phyloP scores from a whole-genome alignment of 2,113 vertebrate species.

The Takifugu bimaculatus region DNA sequence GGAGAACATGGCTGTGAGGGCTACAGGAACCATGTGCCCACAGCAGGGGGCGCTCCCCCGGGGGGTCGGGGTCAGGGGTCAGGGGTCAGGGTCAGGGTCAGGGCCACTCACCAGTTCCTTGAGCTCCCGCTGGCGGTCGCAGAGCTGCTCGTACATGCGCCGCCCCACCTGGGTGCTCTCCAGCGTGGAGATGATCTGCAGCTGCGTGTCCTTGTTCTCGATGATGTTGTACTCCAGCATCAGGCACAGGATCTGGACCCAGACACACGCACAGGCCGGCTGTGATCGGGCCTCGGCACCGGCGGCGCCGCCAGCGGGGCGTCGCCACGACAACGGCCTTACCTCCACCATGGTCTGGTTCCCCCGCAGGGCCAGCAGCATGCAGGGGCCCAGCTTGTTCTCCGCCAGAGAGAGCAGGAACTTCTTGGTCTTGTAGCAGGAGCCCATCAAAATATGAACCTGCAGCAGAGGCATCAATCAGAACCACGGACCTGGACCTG shows the following conservation, averaged over 20 bases:
- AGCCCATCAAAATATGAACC: conserved; percentile 99
- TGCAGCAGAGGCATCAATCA: conserved; percentile 42
- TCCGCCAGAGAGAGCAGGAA: conserved; percentile 97
- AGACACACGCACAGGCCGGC: too few relatives aligned
- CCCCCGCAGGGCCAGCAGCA: conserved; percentile 93
- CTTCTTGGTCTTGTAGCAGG: conserved; percentile 99
- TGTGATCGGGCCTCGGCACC: too few relatives aligned
- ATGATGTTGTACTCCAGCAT: conserved; percentile 99
- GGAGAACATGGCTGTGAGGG: conserved; percentile 14
- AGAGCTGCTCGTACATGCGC: conserved; percentile 98
- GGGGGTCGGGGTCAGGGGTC: too few relatives aligned
- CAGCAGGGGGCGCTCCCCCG: conserved; percentile 53
- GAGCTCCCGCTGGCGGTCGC: conserved; percentile 93
- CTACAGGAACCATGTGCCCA: conserved; percentile 25
- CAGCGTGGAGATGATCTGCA: conserved; percentile 98
- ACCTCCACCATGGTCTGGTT: conserved; percentile 99
- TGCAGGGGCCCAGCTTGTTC: conserved; percentile 97
- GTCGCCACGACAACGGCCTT: not conserved
- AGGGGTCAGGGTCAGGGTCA: too few relatives aligned
- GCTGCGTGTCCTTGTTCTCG: conserved; percentile 97
- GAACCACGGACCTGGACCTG: not conserved
- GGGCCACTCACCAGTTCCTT: conserved; percentile 89
- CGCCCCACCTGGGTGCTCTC: conserved; percentile 95
- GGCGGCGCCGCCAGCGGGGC: too few relatives aligned
- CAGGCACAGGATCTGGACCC: conserved; percentile 88